phyloP scores from a whole-genome alignment of 1,140 invertebrate species.

The Cherax destructor region DNA sequence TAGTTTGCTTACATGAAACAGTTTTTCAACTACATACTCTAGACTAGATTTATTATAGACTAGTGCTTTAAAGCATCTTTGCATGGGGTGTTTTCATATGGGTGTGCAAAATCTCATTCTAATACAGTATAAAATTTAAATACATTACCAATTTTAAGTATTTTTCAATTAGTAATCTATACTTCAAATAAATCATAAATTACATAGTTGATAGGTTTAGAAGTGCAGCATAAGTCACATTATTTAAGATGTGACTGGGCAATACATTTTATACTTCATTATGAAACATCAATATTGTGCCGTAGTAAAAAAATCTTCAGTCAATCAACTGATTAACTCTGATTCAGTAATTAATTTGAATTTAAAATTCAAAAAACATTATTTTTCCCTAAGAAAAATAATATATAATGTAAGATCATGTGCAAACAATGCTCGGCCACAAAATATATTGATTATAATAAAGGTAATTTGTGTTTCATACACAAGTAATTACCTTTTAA shows the following conservation, averaged over 20 bases:
- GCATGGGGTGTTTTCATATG: constrained; percentile 6
- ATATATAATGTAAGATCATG: constrained; percentile 1
- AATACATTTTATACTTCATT: constrained; percentile 4
- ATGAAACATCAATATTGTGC: constrained; percentile 42
- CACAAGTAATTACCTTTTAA: constrained; percentile 21
- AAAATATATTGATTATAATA: constrained; percentile 16
- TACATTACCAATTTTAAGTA: neutral
- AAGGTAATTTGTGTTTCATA: constrained; percentile 14
- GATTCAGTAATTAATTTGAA: constrained; percentile 11
- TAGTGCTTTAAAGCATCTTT: constrained; percentile 36
- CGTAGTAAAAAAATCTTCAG: neutral
- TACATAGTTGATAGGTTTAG: neutral
- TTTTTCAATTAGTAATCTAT: constrained; percentile 15
- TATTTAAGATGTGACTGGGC: constrained; percentile 34
- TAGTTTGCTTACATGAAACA: neutral
- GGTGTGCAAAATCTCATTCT: neutral
- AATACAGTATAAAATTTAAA: neutral
- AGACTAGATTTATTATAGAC: constrained; percentile 49
- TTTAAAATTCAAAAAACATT: constrained; percentile 18
- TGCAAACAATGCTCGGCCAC: constrained; percentile 38
- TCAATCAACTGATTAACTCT: neutral
- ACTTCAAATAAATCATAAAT: neutral
- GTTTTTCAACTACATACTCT: constrained; percentile 5
- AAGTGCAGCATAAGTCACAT: constrained; percentile 66
- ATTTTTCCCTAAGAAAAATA: constrained; percentile 7